phyloP scores from a whole-genome alignment of 2,888 invertebrate species.

The Ormyrus rosae region DNA sequence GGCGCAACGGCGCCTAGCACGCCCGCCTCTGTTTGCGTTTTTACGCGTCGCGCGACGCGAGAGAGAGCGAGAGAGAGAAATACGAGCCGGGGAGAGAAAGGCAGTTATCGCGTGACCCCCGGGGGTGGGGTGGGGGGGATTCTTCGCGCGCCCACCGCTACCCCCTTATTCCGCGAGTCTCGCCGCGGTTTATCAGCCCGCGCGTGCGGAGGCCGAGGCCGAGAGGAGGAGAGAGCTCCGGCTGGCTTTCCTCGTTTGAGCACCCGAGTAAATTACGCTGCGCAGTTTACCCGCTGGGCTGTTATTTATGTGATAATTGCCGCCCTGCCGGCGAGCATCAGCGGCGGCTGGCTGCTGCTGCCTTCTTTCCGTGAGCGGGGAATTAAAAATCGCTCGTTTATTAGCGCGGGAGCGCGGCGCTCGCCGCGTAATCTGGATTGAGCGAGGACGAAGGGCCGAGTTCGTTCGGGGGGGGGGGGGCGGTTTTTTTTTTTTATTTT shows the following conservation, averaged over 20 bases:
- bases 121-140: not conserved
- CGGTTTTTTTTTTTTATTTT: no score
- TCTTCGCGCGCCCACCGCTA: not conserved
- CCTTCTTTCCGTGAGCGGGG: no score
- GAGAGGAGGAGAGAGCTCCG: no score
- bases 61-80: conserved; percentile 4
- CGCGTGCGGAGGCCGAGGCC: not conserved
- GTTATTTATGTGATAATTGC: conserved; percentile 46
- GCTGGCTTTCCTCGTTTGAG: not conserved
- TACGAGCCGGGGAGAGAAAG: conserved; percentile 24
- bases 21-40: conserved; percentile 41
- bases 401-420: no score
- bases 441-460: no score
- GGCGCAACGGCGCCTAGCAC: conserved; percentile 9
- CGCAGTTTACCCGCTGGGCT: conserved; percentile 27
- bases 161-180: not conserved
- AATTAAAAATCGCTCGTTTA: no score
- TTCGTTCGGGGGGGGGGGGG: no score
- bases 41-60: conserved; percentile 12
- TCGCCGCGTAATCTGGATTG: no score
- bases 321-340: not conserved
- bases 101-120: conserved; percentile 14
- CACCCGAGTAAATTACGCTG: conserved; percentile 36
- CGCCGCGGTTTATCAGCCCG: not conserved
- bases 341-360: not conserved